phyloP scores from a whole-genome alignment of 2,797 vertebrate genomes.

The Argyrosomus regius region DNA sequence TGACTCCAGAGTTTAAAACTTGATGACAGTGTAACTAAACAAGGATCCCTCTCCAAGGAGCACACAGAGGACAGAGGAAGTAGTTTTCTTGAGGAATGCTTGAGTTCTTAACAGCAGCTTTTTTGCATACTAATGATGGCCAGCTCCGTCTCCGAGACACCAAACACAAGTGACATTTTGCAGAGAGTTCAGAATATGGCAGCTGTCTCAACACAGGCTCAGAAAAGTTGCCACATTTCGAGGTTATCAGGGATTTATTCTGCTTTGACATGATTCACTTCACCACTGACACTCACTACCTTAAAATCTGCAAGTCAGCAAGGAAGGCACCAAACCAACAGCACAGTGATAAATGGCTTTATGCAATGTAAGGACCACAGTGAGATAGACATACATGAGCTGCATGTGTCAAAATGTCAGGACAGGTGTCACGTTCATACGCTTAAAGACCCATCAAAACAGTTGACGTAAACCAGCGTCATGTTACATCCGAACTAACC shows the following conservation, averaged over 20 bases:
- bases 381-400: neutral
- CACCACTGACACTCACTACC: no score
- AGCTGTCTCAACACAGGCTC: neutral
- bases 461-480: neutral
- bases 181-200: neutral
- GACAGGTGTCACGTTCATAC: neutral
- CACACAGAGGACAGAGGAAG: neutral
- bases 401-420: neutral
- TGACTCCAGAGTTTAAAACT: neutral
- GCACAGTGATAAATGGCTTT: neutral
- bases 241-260: neutral
- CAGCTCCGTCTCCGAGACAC: no score
- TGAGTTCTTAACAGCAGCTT: neutral
- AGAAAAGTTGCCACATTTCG: neutral
- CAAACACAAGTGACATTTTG: neutral
- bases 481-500: neutral
- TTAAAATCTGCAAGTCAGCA: slow-evolving; percentile 33
- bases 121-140: neutral
- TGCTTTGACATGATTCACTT: neutral
- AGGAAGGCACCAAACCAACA: neutral
- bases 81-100: neutral
- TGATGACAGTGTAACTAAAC: neutral
- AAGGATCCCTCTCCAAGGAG: no score
- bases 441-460: neutral
- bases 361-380: no score